Evolutionary conservation across 64 coral and sea anemone genomes (phyloP).

Genomic region (Trachythela sp.): DNA sequence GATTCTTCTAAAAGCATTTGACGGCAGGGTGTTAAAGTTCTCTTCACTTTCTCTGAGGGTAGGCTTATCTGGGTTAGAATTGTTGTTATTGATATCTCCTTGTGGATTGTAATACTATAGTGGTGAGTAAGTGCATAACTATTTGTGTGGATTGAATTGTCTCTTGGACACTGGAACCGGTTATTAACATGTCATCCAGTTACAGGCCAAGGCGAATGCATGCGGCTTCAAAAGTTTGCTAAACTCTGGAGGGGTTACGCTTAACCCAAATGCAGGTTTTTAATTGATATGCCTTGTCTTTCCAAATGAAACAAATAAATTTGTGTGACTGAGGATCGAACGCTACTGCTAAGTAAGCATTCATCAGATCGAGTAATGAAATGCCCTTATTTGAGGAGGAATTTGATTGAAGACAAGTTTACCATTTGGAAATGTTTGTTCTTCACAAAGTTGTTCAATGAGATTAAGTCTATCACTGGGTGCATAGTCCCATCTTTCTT

Average conservation of each 20-base stretch:
- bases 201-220: conserved; percentile 47
- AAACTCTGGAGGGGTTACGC: conserved; percentile 37
- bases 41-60: neutral
- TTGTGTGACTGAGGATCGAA: neutral
- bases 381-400: neutral
- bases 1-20: neutral
- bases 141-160: neutral
- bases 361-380: conserved; percentile 52
- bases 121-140: neutral
- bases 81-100: neutral
- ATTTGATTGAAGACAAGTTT: neutral
- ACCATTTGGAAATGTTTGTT: conserved; percentile 59
- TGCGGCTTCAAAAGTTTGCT: conserved; percentile 45
- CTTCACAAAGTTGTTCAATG: conserved; percentile 43
- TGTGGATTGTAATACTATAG: neutral
- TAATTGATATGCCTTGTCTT: conserved; percentile 3
- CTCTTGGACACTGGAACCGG: neutral
- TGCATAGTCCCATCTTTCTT: conserved; percentile 37
- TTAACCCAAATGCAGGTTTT: conserved; percentile 43
- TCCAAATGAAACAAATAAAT: conserved; percentile 20
- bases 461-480: conserved; percentile 56
- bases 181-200: conserved; percentile 34
- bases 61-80: neutral
- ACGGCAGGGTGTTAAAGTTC: neutral
- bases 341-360: conserved; percentile 40